Evolutionary conservation across 2,113 vertebrate genomes (phyloP).

Genomic region (Sapajus apella): DNA sequence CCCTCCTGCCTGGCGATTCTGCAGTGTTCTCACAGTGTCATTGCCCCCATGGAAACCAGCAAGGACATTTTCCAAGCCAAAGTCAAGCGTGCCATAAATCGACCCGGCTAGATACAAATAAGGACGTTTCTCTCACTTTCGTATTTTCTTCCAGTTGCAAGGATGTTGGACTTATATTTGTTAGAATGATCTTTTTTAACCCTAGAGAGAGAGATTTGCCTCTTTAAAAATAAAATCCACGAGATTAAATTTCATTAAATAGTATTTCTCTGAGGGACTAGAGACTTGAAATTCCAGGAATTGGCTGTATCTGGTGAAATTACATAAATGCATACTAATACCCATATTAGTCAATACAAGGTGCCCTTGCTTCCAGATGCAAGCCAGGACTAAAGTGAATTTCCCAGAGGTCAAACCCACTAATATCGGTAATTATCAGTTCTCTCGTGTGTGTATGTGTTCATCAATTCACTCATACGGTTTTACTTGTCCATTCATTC

Average conservation of each 20-base stretch:
- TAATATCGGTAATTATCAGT: neutral
- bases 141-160: slow-evolving; percentile 47
- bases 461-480: neutral
- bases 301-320: neutral
- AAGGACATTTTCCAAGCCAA: slow-evolving; percentile 57
- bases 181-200: slow-evolving; percentile 21
- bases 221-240: slow-evolving; percentile 54
- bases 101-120: neutral
- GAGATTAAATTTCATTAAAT: neutral
- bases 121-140: neutral
- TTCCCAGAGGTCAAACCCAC: neutral
- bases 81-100: slow-evolving; percentile 33
- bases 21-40: neutral
- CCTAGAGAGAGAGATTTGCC: neutral
- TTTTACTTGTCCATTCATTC: neutral
- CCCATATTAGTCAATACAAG: neutral
- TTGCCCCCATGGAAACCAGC: neutral
- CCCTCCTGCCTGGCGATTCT: neutral
- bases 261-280: slow-evolving; percentile 19
- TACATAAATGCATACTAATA: slow-evolving; percentile 29
- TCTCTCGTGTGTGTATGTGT: neutral
- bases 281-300: slow-evolving; percentile 55
- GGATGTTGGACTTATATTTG: slow-evolving; percentile 28
- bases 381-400: neutral
- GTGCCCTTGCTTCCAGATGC: slow-evolving; percentile 11